These are phyloP conservation scores for Macheiramphus alcinus DNA, from an alignment of 2,113 vertebrate genomes.

Conservation along the genomic window DNA sequence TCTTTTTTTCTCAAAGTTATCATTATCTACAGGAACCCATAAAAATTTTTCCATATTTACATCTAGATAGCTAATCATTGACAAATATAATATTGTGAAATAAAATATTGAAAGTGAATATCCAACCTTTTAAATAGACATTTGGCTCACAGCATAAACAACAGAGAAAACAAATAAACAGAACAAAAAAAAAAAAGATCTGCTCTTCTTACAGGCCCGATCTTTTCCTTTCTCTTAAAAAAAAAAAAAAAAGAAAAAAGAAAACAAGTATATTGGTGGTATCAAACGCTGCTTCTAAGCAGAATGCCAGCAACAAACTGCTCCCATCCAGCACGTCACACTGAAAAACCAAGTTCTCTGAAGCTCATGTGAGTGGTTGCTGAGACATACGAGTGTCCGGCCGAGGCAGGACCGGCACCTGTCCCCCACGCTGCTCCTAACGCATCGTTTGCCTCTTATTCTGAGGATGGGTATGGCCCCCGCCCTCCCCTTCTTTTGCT, in stretches of 20 bases:
- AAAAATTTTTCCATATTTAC: conserved; percentile 77
- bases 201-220: conserved; percentile 4
- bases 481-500: neutral
- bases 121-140: conserved; percentile 77
- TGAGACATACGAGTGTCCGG: neutral
- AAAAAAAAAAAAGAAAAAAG: neutral
- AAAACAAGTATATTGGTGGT: neutral
- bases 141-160: conserved; percentile 80
- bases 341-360: neutral
- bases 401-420: neutral
- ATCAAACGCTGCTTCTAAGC: neutral
- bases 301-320: conserved; percentile 5
- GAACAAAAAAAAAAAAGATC: conserved; percentile 20
- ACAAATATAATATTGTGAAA: conserved; percentile 74
- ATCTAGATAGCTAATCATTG: conserved; percentile 69
- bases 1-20: conserved; percentile 54
- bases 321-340: neutral
- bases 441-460: neutral
- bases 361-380: neutral
- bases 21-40: conserved; percentile 77
- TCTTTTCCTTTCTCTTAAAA: conserved; percentile 1
- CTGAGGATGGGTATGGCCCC: neutral
- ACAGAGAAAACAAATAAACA: conserved; percentile 57
- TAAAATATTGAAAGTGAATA: conserved; percentile 77
- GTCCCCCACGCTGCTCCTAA: neutral